Evolutionary conservation across 2,797 vertebrate species (phyloP).

Genomic region (Spea hammondii): DNA sequence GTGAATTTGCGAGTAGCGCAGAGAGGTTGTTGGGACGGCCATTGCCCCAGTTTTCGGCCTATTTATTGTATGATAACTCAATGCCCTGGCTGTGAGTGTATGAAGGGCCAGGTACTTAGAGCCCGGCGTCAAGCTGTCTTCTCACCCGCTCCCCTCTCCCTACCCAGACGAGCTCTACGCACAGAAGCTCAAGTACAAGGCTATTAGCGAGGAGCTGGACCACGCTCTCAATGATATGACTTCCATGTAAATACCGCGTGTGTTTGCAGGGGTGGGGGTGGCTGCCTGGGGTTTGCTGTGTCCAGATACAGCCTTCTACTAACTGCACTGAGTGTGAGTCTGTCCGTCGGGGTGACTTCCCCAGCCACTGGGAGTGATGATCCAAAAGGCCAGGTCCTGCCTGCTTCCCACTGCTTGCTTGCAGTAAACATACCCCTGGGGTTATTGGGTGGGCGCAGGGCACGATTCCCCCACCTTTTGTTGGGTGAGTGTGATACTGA

Average conservation of each 20-base stretch:
- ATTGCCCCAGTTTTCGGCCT: too few relatives aligned
- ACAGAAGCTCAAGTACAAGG: slow-evolving; percentile 99
- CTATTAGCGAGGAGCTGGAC: slow-evolving; percentile 99
- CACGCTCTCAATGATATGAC: slow-evolving; percentile 99
- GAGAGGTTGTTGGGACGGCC: too few relatives aligned
- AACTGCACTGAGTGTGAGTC: slow-evolving; percentile 13
- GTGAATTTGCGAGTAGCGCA: too few relatives aligned
- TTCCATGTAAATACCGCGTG: slow-evolving; percentile 85
- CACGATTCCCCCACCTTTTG: too few relatives aligned
- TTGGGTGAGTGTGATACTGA: neutral
- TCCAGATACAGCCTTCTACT: slow-evolving; percentile 2
- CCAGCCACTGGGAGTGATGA: neutral
- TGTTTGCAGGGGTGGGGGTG: slow-evolving; percentile 2
- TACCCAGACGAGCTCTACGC: slow-evolving; percentile 95
- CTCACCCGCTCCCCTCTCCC: slow-evolving; percentile 59
- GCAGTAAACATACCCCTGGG: neutral
- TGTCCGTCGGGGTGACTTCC: neutral
- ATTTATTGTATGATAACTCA: too few relatives aligned
- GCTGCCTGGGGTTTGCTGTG: slow-evolving; percentile 1
- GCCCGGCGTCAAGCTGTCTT: neutral
- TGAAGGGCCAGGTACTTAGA: neutral
- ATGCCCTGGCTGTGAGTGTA: too few relatives aligned
- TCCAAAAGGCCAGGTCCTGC: neutral
- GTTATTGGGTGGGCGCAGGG: too few relatives aligned
- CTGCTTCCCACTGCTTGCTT: neutral